A percentile compares a stretch with the other conserved stretches of the same genome.
Evolutionary conservation across 2,888 invertebrate species (phyloP).

Genomic region (Bembecia ichneumoniformis): DNA sequence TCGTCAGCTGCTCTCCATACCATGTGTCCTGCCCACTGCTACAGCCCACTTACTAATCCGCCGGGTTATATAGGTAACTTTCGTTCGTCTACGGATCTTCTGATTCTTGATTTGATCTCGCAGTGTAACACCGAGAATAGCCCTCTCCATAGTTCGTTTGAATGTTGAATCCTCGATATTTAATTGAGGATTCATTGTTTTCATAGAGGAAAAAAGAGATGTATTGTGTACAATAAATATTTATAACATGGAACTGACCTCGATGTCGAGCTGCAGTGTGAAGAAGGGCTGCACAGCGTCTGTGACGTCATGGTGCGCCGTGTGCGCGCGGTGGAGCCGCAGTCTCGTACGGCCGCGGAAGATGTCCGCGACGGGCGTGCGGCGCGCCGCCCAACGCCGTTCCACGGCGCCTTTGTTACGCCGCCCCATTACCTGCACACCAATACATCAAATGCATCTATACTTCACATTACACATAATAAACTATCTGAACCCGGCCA

Average conservation of each 20-base stretch:
- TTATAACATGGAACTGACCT: conserved; percentile 77
- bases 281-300: conserved; percentile 97
- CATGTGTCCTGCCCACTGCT: too few species aligned
- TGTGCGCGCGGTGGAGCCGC: conserved; percentile 78
- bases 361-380: conserved; percentile 92
- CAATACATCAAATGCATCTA: conserved; percentile 76
- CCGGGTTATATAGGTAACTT: too few species aligned
- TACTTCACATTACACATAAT: too few species aligned
- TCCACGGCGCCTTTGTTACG: conserved; percentile 92
- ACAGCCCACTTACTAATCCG: too few species aligned
- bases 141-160: too few species aligned
- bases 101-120: too few species aligned
- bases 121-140: too few species aligned
- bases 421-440: conserved; percentile 84
- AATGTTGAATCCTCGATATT: too few species aligned
- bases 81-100: too few species aligned
- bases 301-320: conserved; percentile 77
- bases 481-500: too few species aligned
- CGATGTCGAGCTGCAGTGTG: conserved; percentile 94
- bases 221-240: background rate
- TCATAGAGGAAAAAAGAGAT: background rate
- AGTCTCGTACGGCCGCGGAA: conserved; percentile 94
- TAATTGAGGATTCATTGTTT: too few species aligned
- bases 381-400: conserved; percentile 77
- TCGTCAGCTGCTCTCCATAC: too few species aligned